Evolutionary conservation across 1,140 invertebrate species (phyloP), one percentile per base, ranked within the genome.

Genomic region (Leptinotarsa defecta): DNA sequence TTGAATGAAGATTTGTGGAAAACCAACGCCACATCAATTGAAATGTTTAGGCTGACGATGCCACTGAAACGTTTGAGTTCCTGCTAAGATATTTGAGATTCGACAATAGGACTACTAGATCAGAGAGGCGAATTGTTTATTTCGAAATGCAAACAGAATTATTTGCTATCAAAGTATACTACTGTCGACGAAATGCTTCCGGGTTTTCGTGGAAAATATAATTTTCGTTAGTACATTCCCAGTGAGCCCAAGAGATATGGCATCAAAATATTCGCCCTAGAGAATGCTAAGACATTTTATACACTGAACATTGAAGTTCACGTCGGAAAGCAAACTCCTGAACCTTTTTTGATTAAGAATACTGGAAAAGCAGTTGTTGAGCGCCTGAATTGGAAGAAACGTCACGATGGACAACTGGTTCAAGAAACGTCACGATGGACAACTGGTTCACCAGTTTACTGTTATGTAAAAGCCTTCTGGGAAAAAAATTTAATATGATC

Each of bases 81-180:
- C 27, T 6, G 27, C 0, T 34, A 8, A 34, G 1, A 34, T 0
- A 34, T 34, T 34, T 34, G 27, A 34, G 0, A 34, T 34, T 34
- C 4, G 27, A 8, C 27, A 24, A 83, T 79, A 68, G 85, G 86
- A 75, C 63, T 63, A 34, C 6, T 34, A 8, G 6, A 34, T 4
- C 1, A 8, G 27, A 34, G 27, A 34, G 27, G 27, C 27, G 73
- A 65, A 27, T 75, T 57, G 15, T 81, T 83, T 75, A 65, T 84
- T 63, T 20, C 22, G 19, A 82, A 84, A 73, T 81, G 77, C 74
- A 68, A 77, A 61, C 34, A 63, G 8, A 57, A 72, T 68, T 84
- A 83, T 43, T 20, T 4, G 20, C 4, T 22, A 6, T 34, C 73
- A 6, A 15, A 72, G 43, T 63, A 75, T 69, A 52, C 78, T 61